Evolutionary conservation across 2,113 vertebrate genomes (phyloP), one percentile per base, ranked within the genome.

Genomic region (Syrrhaptes paradoxus): DNA sequence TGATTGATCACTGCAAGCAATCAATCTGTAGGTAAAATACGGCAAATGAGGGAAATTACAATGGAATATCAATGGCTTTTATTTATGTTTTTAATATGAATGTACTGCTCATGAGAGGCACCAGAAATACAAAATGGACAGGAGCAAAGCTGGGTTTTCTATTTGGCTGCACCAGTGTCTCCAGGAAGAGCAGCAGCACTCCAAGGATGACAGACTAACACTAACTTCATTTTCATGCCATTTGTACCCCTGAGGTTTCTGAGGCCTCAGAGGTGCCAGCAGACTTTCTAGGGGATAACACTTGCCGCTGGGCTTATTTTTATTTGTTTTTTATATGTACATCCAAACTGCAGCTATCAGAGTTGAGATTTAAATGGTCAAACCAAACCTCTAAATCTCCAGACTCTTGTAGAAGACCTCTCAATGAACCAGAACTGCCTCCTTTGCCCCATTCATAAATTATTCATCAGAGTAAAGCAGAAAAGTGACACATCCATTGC

Each of bases 21-120:
- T 31, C 77, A 72, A 71, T 29, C 21, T 46, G 46, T 11, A 45
- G 21, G 80, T 77, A 74, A 86, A 95, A 86, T 32, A 86, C 0
- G 1, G 49, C 48, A 93, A 95, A 71, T 72, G 78, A 86, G 34
- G 41, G 15, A 95, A 86, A 89, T 61, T 6, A 5, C 31, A 76
- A 28, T 62, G 31, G 38, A 90, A 72, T 46, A 34, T 55, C 49
- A 41, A 17, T 21, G 11, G 51, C 32, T 83, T 54, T 77, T 88
- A 52, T 82, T 93, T 89, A 57, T 74, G 73, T 45, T 87, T 91
- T 93, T 52, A 71, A 62, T 49, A 78, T 46, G n/a, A 93, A 90
- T 81, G 68, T 86, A 72, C 29, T 81, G 57, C 49, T 88, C 85
- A 52, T 32, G 45, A 87, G 68, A 92, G 55, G 76, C 61, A 78